Base-by-base conservation (phyloP, 2,888 invertebrate genomes). In the Macrosoma leucophasiata region DNA sequence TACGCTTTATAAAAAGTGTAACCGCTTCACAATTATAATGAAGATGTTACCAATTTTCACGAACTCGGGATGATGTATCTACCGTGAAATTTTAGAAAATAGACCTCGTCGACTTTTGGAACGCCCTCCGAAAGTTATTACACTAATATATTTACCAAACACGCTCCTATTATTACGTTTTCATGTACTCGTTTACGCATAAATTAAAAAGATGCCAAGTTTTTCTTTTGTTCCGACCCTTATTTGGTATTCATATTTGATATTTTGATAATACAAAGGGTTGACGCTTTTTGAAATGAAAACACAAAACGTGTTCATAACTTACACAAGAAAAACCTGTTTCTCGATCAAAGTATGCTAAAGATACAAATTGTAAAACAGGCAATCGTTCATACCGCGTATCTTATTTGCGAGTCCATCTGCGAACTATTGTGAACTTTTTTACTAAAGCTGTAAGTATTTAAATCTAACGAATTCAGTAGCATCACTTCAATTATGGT, bases 161-260 rank as follows among this genome's bases (percentile, higher is more conserved):
- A 78, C 73, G 73, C 69, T 77, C 62, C 78, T 73, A 79, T 84
- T 82, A 82, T 82, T 79, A 82, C 72, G 59, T 75, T 82, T 84
- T 82, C 81, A 84, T 82, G 82, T 82, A 84, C 81, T 82, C 74
- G 67, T 65, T 75, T 64, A 59, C 59, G 75, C 75, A 84, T 84
- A 84, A 81, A 82, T 84, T 82, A 82, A 84, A 81, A 74, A 66
- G 69, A 68, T 78, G 79, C 70, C 79, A n/a, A 76, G 71, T 74
- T 75, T 73, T 79, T 77, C 79, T 79, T 79, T 84, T 82, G 79
- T 81, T 66, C 74, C 69, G 71, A 74, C 82, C 84, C 82, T 82
- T 77, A 82, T 82, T 82, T 82, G 77, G 82, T 84, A 82, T 82
- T 84, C 82, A 84, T 84, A 78, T 82, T 82, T 78, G 77, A 77